Conservation (phyloP, 2,113 vertebrate genomes). For the Smithornis capensis region DNA sequence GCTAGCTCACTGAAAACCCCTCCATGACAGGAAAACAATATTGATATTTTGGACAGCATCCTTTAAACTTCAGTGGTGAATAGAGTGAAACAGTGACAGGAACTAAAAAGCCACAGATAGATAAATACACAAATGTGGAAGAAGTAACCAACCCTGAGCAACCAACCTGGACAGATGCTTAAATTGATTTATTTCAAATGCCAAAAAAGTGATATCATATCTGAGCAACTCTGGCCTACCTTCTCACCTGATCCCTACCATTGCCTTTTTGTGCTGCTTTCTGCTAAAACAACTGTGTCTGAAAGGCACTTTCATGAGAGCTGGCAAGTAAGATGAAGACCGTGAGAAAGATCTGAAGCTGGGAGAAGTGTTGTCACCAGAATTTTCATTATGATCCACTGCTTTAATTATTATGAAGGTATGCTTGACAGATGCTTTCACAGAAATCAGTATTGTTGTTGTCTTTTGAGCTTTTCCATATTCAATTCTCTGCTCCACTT, state of each 20-base stretch:
- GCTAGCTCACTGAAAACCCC: background rate
- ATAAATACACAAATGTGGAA: background rate
- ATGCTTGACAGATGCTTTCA: background rate
- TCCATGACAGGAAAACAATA: background rate
- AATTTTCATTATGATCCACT: background rate
- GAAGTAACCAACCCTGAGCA: background rate
- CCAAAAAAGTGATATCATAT: background rate
- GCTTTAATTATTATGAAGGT: background rate
- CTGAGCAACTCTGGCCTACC: background rate
- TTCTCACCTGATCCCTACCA: background rate
- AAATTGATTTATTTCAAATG: background rate
- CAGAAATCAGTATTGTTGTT: background rate
- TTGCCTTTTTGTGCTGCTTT: rapidly evolving
- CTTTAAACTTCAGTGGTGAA: background rate
- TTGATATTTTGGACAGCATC: background rate
- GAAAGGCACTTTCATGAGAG: background rate
- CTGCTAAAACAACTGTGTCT: background rate
- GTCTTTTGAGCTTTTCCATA: background rate
- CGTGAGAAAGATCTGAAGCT: conserved; percentile 5
- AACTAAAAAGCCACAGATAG: background rate
- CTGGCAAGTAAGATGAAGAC: background rate
- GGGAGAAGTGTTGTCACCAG: background rate
- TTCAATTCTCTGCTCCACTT: background rate
- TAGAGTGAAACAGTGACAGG: background rate
- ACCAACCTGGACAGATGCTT: background rate